phyloP scores from a whole-genome alignment of 1,140 invertebrate genomes.

The Microplitis demolitor region DNA sequence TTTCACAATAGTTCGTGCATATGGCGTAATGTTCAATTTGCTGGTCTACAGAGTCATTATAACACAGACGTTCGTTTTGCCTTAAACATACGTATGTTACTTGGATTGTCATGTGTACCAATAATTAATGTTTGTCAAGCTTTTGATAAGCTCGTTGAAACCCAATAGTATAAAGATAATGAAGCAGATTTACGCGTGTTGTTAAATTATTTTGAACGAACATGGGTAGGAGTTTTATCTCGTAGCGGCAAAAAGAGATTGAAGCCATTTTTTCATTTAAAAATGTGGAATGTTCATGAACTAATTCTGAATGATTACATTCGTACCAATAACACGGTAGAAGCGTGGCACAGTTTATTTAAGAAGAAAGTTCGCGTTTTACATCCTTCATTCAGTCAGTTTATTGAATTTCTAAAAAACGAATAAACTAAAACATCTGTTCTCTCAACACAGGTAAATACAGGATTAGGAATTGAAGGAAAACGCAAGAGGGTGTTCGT shows the following conservation, averaged over 20 bases:
- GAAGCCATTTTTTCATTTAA: background rate
- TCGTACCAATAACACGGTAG: background rate
- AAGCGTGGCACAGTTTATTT: background rate
- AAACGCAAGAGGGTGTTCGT: background rate
- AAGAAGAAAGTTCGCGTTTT: background rate
- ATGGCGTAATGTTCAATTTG: background rate
- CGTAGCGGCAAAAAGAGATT: background rate
- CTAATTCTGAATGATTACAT: background rate
- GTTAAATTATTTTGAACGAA: background rate
- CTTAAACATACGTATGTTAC: background rate
- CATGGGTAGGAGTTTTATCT: background rate
- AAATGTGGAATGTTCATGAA: background rate
- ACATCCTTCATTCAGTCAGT: background rate
- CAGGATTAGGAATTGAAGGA: background rate
- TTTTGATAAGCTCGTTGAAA: background rate
- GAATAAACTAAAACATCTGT: background rate
- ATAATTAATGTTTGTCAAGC: background rate
- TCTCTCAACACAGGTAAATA: background rate
- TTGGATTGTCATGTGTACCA: background rate
- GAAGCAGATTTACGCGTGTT: background rate
- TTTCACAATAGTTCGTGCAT: background rate
- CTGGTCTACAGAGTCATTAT: background rate
- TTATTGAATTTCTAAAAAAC: background rate
- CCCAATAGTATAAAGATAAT: background rate
- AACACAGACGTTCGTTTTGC: background rate